These are phyloP conservation scores for Calephelis nemesis DNA, from an alignment of 1,140 invertebrate genomes.

Conservation along the genomic window DNA sequence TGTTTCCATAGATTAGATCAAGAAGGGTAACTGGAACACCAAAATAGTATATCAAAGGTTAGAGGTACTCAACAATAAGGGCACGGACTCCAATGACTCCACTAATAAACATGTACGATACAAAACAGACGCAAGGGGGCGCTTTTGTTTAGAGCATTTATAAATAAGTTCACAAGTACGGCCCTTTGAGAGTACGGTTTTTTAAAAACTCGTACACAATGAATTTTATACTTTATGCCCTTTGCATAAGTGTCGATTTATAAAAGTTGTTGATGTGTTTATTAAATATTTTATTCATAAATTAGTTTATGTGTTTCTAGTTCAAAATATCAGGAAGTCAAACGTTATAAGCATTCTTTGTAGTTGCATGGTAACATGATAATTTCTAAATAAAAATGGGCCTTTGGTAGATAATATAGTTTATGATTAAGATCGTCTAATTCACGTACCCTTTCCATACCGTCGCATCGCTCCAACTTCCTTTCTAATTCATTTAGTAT, in stretches of 20 bases:
- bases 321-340: not conserved
- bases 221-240: not conserved
- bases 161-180: conserved; percentile 57
- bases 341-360: not conserved
- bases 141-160: conserved; percentile 54
- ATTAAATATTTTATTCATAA: conserved; percentile 15
- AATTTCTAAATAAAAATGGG: no score
- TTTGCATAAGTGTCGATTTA: not conserved
- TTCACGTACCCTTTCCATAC: no score
- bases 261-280: not conserved
- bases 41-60: conserved; percentile 38
- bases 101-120: conserved; percentile 60
- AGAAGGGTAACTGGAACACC: conserved; percentile 30
- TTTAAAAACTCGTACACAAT: conserved; percentile 1
- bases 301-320: conserved; percentile 1
- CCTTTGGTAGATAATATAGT: no score
- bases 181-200: conserved; percentile 44
- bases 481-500: no score
- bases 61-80: conserved; percentile 25
- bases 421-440: no score
- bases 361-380: no score
- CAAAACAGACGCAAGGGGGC: conserved; percentile 57
- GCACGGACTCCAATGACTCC: conserved; percentile 26
- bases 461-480: no score
- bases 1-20: conserved; percentile 29